Evolutionary conservation across 2,113 vertebrate species (phyloP).

Genomic region (Cnemophilus loriae): DNA sequence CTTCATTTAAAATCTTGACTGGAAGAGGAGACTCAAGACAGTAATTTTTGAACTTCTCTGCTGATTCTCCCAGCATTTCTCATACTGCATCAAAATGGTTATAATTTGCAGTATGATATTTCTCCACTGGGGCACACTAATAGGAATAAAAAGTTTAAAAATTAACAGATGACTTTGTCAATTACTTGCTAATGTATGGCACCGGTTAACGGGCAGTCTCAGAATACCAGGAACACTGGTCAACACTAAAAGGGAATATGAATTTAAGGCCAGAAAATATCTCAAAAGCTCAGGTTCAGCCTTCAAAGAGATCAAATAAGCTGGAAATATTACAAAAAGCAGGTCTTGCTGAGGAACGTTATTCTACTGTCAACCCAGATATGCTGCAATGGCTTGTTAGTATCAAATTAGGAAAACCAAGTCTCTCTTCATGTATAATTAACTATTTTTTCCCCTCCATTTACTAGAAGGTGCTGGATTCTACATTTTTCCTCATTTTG

Average conservation of each 20-base stretch:
- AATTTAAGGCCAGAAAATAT: neutral
- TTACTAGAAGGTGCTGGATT: neutral
- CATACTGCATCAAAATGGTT: neutral
- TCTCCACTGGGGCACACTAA: neutral
- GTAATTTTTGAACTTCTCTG: neutral
- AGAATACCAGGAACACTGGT: neutral
- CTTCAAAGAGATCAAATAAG: neutral
- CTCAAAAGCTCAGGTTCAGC: neutral
- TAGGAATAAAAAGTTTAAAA: neutral
- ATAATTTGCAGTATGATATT: neutral
- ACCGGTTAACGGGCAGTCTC: neutral
- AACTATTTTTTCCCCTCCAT: neutral
- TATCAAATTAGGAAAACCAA: neutral
- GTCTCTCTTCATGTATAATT: neutral
- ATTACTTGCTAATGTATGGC: neutral
- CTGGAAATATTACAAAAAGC: neutral
- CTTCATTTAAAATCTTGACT: neutral
- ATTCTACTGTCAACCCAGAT: neutral
- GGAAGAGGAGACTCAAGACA: neutral
- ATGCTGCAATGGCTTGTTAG: neutral
- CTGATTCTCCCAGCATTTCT: neutral
- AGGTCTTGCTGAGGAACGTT: neutral
- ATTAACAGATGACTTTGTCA: neutral
- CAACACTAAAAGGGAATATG: neutral
- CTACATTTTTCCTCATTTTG: neutral